Evolutionary conservation across 2,888 invertebrate species (phyloP).

Genomic region (Ganaspis brasiliensis): DNA sequence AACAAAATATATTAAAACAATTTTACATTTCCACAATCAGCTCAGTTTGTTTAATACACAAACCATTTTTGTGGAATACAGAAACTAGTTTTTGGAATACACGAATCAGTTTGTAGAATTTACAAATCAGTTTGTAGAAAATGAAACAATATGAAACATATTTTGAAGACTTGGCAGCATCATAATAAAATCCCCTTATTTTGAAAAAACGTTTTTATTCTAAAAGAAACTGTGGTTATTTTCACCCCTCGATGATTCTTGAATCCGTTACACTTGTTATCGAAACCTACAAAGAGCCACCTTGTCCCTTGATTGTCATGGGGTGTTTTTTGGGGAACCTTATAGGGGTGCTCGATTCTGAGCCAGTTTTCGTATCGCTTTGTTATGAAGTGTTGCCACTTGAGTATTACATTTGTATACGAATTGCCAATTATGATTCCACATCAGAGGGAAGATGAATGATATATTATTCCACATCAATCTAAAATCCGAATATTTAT

Average conservation of each 20-base stretch:
- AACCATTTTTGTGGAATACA: too few species aligned
- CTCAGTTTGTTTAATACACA: too few species aligned
- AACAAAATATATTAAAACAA: too few species aligned
- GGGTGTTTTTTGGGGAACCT: constrained; percentile 61
- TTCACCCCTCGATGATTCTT: constrained; percentile 52
- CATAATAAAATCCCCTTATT: too few species aligned
- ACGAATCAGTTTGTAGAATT: too few species aligned
- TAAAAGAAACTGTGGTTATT: constrained; percentile 23
- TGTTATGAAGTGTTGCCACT: constrained; percentile 76
- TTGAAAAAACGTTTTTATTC: neutral
- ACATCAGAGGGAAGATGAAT: constrained; percentile 58
- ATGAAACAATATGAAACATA: too few species aligned
- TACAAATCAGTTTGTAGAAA: too few species aligned
- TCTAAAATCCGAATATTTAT: constrained; percentile 50
- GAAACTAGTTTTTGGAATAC: too few species aligned
- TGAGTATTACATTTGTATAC: constrained; percentile 75
- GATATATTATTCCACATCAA: constrained; percentile 68
- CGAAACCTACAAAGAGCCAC: constrained; percentile 58
- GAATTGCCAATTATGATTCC: constrained; percentile 74
- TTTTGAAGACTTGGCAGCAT: too few species aligned
- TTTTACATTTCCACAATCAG: too few species aligned
- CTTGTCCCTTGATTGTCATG: constrained; percentile 65
- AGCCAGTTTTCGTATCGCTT: constrained; percentile 74
- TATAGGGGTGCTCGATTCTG: constrained; percentile 66
- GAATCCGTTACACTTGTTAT: constrained; percentile 77